A percentile compares a stretch with the other conserved stretches of the same genome.
These are phyloP conservation scores for Diglossa cyanea DNA, from an alignment of 2,797 vertebrate species.

Conservation along the genomic window DNA sequence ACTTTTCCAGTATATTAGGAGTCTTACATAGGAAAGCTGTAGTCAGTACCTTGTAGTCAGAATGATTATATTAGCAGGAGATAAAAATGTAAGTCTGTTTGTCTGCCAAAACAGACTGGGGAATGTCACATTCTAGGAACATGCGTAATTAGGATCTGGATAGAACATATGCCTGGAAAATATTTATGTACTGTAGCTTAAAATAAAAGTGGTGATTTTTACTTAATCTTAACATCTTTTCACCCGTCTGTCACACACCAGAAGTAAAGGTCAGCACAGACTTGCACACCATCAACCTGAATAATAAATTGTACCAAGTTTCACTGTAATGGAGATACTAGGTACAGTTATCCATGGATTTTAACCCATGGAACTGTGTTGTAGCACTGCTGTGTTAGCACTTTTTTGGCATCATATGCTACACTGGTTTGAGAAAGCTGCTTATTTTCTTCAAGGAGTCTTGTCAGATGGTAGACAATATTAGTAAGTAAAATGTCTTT, in stretches of 20 bases:
- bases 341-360: background rate
- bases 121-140: conserved; percentile 34
- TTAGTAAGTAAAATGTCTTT: background rate
- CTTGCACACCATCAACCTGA: background rate
- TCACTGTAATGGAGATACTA: background rate
- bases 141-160: background rate
- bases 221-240: background rate
- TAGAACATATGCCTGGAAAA: conserved; percentile 12
- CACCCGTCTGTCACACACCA: background rate
- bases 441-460: background rate
- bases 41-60: background rate
- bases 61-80: background rate
- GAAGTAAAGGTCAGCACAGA: background rate
- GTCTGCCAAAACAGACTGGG: conserved; percentile 37
- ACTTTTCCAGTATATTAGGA: background rate
- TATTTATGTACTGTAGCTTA: background rate
- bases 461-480: background rate
- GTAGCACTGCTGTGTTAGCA: background rate
- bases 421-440: background rate
- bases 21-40: background rate
- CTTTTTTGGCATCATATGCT: background rate
- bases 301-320: background rate
- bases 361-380: background rate
- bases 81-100: conserved; percentile 12
- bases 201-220: background rate